These are phyloP conservation scores for Liposcelis brunnea DNA, from an alignment of 2,888 invertebrate species.

Conservation along the genomic window DNA sequence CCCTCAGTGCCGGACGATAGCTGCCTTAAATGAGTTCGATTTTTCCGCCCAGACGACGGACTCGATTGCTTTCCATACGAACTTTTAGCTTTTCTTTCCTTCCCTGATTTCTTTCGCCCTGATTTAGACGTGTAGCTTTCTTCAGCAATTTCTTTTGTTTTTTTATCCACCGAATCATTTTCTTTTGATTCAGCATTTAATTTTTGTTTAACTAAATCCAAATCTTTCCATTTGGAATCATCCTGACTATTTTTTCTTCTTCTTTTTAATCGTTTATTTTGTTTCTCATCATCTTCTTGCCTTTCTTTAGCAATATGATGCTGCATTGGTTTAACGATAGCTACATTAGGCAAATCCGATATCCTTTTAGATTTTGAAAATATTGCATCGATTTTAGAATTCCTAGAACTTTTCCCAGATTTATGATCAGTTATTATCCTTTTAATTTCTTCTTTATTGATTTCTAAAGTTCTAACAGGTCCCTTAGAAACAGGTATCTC, in stretches of 20 bases:
- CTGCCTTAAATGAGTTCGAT: slow-evolving; percentile 11
- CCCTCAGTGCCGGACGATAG: slow-evolving; percentile 26
- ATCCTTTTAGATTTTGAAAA: slow-evolving; percentile 4
- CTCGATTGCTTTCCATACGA: slow-evolving; percentile 18
- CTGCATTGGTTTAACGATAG: slow-evolving; percentile 7
- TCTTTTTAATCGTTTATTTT: slow-evolving; percentile 14
- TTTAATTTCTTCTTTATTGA: neutral
- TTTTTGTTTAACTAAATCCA: slow-evolving; percentile 12
- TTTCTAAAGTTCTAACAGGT: neutral
- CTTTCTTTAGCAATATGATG: slow-evolving; percentile 15
- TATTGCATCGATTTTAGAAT: slow-evolving; percentile 6
- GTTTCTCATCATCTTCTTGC: slow-evolving; percentile 22
- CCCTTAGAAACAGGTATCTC: slow-evolving; percentile 17
- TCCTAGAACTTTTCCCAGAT: neutral
- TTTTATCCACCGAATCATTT: slow-evolving; percentile 13
- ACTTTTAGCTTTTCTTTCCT: slow-evolving; percentile 16
- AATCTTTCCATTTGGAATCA: slow-evolving; percentile 12
- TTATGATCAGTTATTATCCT: slow-evolving; percentile 4
- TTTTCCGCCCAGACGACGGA: slow-evolving; percentile 15
- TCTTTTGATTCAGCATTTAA: slow-evolving; percentile 12
- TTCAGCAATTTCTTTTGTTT: too few relatives aligned
- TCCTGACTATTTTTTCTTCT: slow-evolving; percentile 16
- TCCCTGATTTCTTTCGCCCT: neutral
- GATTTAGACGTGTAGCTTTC: too few relatives aligned
- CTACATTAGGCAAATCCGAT: neutral